These are phyloP conservation scores for Steinernema feltiae DNA, from an alignment of 1,140 invertebrate species.

Conservation along the genomic window DNA sequence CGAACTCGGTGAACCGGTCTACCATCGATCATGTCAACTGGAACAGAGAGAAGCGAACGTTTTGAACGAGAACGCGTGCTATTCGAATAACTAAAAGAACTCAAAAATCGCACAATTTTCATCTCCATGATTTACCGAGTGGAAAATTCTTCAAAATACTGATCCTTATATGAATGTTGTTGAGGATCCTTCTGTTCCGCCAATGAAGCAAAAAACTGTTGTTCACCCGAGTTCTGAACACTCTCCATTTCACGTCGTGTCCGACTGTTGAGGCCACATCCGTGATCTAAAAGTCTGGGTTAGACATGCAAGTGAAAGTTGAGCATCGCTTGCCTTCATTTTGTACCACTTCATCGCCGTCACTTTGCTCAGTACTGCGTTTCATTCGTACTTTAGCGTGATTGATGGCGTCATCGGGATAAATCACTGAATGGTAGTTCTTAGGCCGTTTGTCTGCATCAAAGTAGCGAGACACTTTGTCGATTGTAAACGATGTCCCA, in stretches of 20 bases:
- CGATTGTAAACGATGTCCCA: conserved; percentile 78
- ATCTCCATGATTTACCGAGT: neutral
- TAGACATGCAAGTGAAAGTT: neutral
- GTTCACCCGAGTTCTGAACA: conserved; percentile 74
- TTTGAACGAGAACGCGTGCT: neutral
- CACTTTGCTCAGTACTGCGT: conserved; percentile 42
- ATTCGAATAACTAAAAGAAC: neutral
- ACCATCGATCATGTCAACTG: conserved; percentile 2
- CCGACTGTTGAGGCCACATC: conserved; percentile 76
- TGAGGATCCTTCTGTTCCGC: neutral
- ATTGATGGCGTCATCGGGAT: conserved; percentile 80
- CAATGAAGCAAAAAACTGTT: neutral
- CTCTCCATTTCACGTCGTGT: conserved; percentile 82
- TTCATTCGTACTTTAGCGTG: conserved; percentile 74
- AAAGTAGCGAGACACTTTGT: conserved; percentile 72
- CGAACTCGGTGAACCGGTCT: conserved; percentile 55
- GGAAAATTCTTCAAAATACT: neutral
- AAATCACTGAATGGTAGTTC: conserved; percentile 84
- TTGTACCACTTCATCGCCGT: neutral
- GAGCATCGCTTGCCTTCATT: too few relatives aligned
- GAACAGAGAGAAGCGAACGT: neutral
- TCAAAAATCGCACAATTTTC: neutral
- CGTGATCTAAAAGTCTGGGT: conserved; percentile 63
- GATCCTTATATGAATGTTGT: neutral
- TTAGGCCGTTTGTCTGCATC: conserved; percentile 55